phyloP scores from a whole-genome alignment of 1,140 invertebrate genomes.

The Sycophila sp. region DNA sequence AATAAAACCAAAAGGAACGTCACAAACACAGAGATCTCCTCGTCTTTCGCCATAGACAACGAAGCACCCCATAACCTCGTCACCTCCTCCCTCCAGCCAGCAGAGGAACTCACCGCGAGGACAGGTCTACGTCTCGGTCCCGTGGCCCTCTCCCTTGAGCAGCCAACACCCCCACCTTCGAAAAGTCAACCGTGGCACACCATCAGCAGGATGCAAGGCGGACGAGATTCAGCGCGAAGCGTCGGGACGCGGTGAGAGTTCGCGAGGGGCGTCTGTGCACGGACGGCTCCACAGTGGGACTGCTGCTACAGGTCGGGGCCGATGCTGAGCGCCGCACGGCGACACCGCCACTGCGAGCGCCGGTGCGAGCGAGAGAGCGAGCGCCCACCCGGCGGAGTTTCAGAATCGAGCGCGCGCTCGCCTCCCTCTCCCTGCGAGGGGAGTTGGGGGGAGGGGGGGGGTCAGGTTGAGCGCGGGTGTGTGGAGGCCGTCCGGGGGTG shows the following conservation, averaged over 20 bases:
- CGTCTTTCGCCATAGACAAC: too few species aligned
- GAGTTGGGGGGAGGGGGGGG: conserved; percentile 59
- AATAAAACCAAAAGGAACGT: too few species aligned
- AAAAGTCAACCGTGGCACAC: too few species aligned
- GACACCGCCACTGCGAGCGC: conserved; percentile 60
- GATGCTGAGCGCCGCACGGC: conserved; percentile 54
- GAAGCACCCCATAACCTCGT: neutral
- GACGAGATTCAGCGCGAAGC: too few species aligned
- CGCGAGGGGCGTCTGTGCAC: neutral
- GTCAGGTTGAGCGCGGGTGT: conserved; percentile 29
- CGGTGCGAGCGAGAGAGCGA: neutral
- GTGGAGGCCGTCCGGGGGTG: neutral
- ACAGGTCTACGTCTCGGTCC: too few species aligned
- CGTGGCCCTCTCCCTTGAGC: too few species aligned
- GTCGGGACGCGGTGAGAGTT: too few species aligned
- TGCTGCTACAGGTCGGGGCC: conserved; percentile 35
- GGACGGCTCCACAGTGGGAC: conserved; percentile 21
- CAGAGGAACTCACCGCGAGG: neutral
- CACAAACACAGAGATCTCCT: too few species aligned
- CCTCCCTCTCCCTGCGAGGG: conserved; percentile 50
- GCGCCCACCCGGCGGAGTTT: conserved; percentile 38
- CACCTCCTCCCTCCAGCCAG: too few species aligned
- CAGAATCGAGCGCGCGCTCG: conserved; percentile 58
- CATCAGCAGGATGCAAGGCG: too few species aligned
- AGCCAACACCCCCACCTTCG: too few species aligned